Evolutionary conservation across 2,113 vertebrate species (phyloP), one percentile per base, ranked within the genome.

Genomic region (Crotalus viridis): DNA sequence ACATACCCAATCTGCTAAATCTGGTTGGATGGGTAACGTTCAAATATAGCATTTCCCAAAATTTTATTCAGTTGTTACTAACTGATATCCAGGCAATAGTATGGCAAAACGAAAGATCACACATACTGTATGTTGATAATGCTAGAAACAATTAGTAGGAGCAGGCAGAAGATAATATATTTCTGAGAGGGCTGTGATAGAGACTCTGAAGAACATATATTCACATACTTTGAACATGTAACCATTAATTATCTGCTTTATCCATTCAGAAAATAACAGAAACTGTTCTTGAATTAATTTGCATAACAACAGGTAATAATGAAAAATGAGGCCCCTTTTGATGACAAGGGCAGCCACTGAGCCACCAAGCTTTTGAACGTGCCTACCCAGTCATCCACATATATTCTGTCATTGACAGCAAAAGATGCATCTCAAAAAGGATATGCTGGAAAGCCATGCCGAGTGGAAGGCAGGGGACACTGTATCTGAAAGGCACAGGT

Each of bases 231-330:
- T 43, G 74, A 81, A 81, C 74, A 81, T 81, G 33, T 21, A 74
- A 7, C 7, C 69, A 95, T 87, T 33, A 91, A 91, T 95, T 92
- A 93, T 88, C 94, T 91, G 93, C 94, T 95, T 92, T 95, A 93
- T 96, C 95, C 94, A 64, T 95, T 93, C 94, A 94, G 93, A 97
- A 97, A 95, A 93, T 95, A 95, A 91, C 93, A 93, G 46, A 92
- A 95, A 93, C 94, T 90, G 96, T 94, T 55, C 64, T 96, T 88
- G 93, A 96, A 97, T 95, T 96, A 95, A 97, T 96, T 96, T 94
- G 94, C 93, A 92, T 96, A 95, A 96, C 91, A 96, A 95, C 93
- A 96, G 92, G 94, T 96, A 97, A 97, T 91, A 91, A 96, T 93
- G 93, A 94, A 95, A 96, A 94, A 96, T 96, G 96, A 96, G 93